These are phyloP conservation scores for Amphilophus citrinellus DNA, from an alignment of 2,113 vertebrate genomes.

Conservation along the genomic window DNA sequence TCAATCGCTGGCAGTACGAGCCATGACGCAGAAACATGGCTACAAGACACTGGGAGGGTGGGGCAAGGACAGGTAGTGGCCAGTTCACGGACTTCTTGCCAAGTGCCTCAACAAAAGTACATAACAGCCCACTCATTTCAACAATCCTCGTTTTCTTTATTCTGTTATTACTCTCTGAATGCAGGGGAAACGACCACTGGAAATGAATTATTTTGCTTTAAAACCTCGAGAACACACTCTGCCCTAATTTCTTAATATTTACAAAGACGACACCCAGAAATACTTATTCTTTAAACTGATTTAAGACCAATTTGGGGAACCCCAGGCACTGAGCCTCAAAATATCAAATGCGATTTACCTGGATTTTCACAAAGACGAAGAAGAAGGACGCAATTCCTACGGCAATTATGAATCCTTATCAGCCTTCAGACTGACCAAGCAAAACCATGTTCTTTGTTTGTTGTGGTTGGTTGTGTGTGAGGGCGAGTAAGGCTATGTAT, in stretches of 20 bases:
- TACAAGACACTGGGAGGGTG: slow-evolving; percentile 56
- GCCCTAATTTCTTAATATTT: slow-evolving; percentile 25
- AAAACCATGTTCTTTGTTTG: background rate
- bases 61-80: slow-evolving; percentile 72
- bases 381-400: slow-evolving; percentile 45
- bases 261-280: slow-evolving; percentile 37
- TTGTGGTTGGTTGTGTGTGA: background rate
- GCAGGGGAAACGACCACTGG: background rate
- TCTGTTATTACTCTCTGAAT: background rate
- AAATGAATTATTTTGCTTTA: slow-evolving; percentile 1
- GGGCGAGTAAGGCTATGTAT: background rate
- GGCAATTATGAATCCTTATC: slow-evolving; percentile 53
- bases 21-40: slow-evolving; percentile 54
- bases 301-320: slow-evolving; percentile 20
- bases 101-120: slow-evolving; percentile 42
- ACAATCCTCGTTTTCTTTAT: background rate
- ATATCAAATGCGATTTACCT: slow-evolving; percentile 47
- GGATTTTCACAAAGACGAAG: slow-evolving; percentile 46
- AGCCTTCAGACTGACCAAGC: slow-evolving; percentile 42
- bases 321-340: background rate
- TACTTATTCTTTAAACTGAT: slow-evolving; percentile 28
- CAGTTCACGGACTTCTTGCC: slow-evolving; percentile 59
- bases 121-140: slow-evolving; percentile 20
- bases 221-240: slow-evolving; percentile 29
- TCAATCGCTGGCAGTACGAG: slow-evolving; percentile 55